Conservation (phyloP, 2,888 invertebrate genomes). For the Acanthosoma haemorrhoidale region DNA sequence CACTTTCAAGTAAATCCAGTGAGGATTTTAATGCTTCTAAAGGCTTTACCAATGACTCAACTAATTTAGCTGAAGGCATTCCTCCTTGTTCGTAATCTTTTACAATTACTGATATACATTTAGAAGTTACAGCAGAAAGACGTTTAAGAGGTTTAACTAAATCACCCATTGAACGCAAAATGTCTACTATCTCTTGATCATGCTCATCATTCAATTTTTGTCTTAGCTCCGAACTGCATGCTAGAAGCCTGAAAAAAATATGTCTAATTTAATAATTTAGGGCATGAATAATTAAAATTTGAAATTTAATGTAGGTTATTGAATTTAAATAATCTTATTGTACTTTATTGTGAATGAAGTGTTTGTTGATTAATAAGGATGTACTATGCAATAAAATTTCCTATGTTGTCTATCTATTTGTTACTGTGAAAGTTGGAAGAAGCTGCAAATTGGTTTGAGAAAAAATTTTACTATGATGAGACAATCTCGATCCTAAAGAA, state of each 20-base stretch:
- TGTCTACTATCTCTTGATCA: conserved; percentile 39
- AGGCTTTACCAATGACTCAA: conserved; percentile 39
- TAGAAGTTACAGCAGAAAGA: conserved; percentile 37
- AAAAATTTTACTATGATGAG: too few species aligned
- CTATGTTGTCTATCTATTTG: too few species aligned
- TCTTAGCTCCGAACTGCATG: conserved; percentile 33
- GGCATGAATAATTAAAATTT: neutral
- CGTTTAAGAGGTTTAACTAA: conserved; percentile 38
- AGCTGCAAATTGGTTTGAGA: too few species aligned
- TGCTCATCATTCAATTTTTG: conserved; percentile 34
- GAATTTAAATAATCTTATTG: too few species aligned
- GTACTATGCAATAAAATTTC: too few species aligned
- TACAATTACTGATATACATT: conserved; percentile 36
- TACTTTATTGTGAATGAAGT: too few species aligned
- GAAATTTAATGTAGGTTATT: too few species aligned
- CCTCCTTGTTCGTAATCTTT: conserved; percentile 35
- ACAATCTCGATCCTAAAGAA: too few species aligned
- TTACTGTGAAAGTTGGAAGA: too few species aligned
- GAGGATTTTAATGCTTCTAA: conserved; percentile 37
- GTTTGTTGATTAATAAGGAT: too few species aligned
- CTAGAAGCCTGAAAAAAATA: conserved; percentile 29
- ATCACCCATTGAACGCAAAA: conserved; percentile 37
- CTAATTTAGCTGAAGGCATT: conserved; percentile 33
- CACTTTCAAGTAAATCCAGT: conserved; percentile 36
- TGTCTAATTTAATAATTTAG: neutral